Evolutionary conservation across 2,113 vertebrate species (phyloP).

Genomic region (Tinamus guttatus): DNA sequence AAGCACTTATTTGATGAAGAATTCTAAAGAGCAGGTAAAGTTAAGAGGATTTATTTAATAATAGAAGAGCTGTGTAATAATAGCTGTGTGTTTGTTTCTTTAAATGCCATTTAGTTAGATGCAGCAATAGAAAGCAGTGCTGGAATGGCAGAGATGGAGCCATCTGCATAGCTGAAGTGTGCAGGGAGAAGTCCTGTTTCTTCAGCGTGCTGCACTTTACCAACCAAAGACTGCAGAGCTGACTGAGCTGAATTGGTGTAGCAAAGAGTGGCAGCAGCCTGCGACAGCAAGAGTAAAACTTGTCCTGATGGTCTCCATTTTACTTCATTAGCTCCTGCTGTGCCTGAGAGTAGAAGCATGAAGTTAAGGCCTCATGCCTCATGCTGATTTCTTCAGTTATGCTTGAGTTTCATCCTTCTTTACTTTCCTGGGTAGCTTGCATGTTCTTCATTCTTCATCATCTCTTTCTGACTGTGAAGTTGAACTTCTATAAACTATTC

Average conservation of each 20-base stretch:
- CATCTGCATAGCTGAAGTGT: neutral
- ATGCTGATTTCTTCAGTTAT: conserved; percentile 1
- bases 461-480: neutral
- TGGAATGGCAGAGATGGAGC: neutral
- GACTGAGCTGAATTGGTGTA: neutral
- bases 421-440: neutral
- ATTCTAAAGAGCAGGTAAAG: neutral
- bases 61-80: neutral
- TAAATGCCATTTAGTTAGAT: neutral
- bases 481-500: no score
- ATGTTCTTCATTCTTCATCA: neutral
- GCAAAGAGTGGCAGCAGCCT: neutral
- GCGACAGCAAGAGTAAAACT: neutral
- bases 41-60: neutral
- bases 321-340: neutral
- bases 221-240: neutral
- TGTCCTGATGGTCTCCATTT: neutral
- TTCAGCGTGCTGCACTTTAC: neutral
- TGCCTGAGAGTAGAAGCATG: no score
- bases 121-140: neutral
- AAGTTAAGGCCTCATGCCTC: neutral
- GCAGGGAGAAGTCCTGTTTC: neutral
- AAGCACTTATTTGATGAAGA: neutral
- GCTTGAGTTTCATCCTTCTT: neutral
- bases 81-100: neutral